A percentile compares a stretch with the other conserved stretches of the same genome.
Conservation (phyloP, 2,797 vertebrate genomes). For the Jordanella pulchra region DNA sequence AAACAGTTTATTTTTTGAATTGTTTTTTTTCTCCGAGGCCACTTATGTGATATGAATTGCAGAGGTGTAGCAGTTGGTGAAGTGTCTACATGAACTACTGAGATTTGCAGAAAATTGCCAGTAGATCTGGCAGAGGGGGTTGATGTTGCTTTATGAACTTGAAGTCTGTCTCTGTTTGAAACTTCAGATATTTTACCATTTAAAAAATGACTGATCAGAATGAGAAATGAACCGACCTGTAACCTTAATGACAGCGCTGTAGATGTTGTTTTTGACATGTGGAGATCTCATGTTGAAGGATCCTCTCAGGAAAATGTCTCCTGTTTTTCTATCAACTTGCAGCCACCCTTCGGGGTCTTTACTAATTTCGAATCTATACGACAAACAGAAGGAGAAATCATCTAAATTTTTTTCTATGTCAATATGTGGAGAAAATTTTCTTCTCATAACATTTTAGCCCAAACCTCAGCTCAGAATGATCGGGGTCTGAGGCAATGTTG, state of each 20-base stretch:
- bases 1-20: neutral
- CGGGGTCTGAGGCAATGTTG: slow-evolving; percentile 87
- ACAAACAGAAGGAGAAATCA: slow-evolving; percentile 15
- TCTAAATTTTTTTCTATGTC: neutral
- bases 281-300: slow-evolving; percentile 83
- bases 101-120: neutral
- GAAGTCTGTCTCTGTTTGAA: neutral
- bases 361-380: slow-evolving; percentile 84
- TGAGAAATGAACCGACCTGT: slow-evolving; percentile 78
- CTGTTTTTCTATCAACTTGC: slow-evolving; percentile 78
- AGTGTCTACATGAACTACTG: too few relatives aligned
- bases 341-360: slow-evolving; percentile 90
- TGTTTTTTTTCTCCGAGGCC: neutral
- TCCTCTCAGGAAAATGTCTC: slow-evolving; percentile 81
- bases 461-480: slow-evolving; percentile 87
- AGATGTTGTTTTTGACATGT: slow-evolving; percentile 84
- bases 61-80: neutral
- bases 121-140: neutral
- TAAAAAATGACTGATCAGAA: neutral
- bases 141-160: neutral
- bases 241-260: slow-evolving; percentile 84
- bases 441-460: neutral
- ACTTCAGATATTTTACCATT: neutral
- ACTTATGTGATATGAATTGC: neutral
- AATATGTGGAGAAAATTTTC: neutral